phyloP scores from a whole-genome alignment of 1,140 invertebrate genomes.

The Acromyrmex heyeri region DNA sequence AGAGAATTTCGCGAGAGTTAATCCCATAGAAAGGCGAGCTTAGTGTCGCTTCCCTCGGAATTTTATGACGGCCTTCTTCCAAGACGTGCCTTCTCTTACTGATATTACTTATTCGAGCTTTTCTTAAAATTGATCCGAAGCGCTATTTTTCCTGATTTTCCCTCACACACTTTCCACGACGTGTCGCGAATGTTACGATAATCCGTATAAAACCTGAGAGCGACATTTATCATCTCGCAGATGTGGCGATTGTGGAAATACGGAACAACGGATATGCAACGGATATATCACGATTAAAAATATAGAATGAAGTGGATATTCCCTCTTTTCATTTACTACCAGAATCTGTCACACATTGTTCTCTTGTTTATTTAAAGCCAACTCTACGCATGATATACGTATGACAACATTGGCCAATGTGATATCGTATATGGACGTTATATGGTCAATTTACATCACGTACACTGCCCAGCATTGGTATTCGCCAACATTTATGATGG shows the following conservation, averaged over 20 bases:
- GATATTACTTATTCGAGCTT: slow-evolving; percentile 55
- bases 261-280: not conserved
- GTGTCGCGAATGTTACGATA: not conserved
- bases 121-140: slow-evolving; percentile 6
- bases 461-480: not conserved
- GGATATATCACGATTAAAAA: slow-evolving; percentile 10
- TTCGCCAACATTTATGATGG: not conserved
- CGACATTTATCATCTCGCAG: slow-evolving; percentile 5
- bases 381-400: not conserved
- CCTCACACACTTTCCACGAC: not conserved
- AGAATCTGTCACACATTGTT: not conserved
- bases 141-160: slow-evolving; percentile 29
- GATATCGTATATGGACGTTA: not conserved
- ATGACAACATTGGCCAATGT: slow-evolving; percentile 4
- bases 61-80: slow-evolving; percentile 53
- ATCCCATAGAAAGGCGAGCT: slow-evolving; percentile 54
- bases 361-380: not conserved
- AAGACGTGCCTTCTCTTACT: slow-evolving; percentile 22
- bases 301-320: not conserved
- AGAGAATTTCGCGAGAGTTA: slow-evolving; percentile 53
- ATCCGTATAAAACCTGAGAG: slow-evolving; percentile 1
- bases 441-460: not conserved
- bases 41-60: slow-evolving; percentile 38
- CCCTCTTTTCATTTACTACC: not conserved
- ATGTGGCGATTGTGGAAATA: slow-evolving; percentile 10